These are phyloP conservation scores for Lomographa bimaculata DNA, from an alignment of 2,888 invertebrate species.

Conservation along the genomic window DNA sequence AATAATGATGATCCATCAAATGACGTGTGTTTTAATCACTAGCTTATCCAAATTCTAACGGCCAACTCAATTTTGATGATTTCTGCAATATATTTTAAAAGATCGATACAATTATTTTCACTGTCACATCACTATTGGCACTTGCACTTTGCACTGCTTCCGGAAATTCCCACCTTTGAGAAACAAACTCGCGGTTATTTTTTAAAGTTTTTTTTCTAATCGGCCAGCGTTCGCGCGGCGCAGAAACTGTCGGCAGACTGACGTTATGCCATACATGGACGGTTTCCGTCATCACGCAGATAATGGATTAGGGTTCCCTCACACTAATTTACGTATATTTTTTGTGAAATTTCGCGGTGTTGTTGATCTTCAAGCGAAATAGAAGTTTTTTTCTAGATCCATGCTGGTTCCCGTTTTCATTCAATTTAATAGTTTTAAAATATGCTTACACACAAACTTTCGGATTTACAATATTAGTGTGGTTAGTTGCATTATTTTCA, in stretches of 20 bases:
- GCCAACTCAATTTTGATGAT: constrained; percentile 3
- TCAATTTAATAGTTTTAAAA: no score
- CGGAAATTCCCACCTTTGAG: constrained; percentile 15
- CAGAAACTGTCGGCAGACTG: constrained; percentile 19
- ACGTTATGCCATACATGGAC: constrained; percentile 31
- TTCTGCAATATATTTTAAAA: not conserved
- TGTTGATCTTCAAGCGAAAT: no score
- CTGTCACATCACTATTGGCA: constrained; percentile 16
- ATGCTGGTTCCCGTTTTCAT: no score
- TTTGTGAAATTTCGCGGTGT: not conserved
- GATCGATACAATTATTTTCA: constrained; percentile 20
- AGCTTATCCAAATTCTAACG: constrained; percentile 6
- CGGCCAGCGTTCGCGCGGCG: constrained; percentile 29
- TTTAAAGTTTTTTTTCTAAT: constrained; percentile 20
- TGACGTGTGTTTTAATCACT: constrained; percentile 22
- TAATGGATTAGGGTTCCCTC: constrained; percentile 32
- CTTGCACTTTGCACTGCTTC: constrained; percentile 30
- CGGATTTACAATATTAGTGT: no score
- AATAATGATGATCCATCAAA: constrained; percentile 25
- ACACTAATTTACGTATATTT: constrained; percentile 17
- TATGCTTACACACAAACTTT: no score
- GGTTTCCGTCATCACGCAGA: constrained; percentile 32
- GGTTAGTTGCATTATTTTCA: no score
- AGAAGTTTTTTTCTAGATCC: no score
- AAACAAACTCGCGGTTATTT: constrained; percentile 24